Base-by-base conservation (phyloP, 2,888 invertebrate genomes). In the Ectemnius continuus region DNA sequence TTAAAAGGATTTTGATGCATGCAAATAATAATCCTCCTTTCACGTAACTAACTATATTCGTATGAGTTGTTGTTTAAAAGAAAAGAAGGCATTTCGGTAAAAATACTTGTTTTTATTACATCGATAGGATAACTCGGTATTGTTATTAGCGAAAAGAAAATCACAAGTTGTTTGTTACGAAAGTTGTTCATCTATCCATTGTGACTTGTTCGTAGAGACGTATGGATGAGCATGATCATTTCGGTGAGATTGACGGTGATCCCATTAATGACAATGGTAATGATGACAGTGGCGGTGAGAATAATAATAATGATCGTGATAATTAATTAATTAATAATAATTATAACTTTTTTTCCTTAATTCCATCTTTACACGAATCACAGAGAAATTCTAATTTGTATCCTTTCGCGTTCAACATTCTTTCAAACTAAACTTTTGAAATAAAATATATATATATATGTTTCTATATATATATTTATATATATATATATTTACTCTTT, bases 371-470 rank as follows among this genome's bases (percentile, higher is more conserved):
- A 80, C 85, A 87, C 85, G 87, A 87, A 88, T 88, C 88, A 88
- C 88, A 88, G 88, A 87, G 84, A 86, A 80, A 85, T 76, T 87
- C 84, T 82, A 86, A 85, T 88, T 87, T 84, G 83, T 82, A 80
- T 80, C 79, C 75, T 67, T 76, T 63, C 79, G 78, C 82, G 78
- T 80, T 36, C 78, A 79, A 84, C 85, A 80, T 84, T 80, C 70
- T 80, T 75, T 80, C 77, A 81, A 88, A 87, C 85, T 86, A 86
- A 88, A 86, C 77, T 83, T 73, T 78, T 80, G 84, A 88, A 89
- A 88, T 85, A 86, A 87, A 86, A 88, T 88, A 87, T 86, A 87
- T 86, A 79, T 85, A 73, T 73, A 57, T 76, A 69, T 73, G 57
- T 66, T 28, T 76, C 46, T 72, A 62, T 81, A 71, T 78, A 67